Conservation (phyloP, 1,140 invertebrate species). For the Leptinotarsa undecemlineata region DNA sequence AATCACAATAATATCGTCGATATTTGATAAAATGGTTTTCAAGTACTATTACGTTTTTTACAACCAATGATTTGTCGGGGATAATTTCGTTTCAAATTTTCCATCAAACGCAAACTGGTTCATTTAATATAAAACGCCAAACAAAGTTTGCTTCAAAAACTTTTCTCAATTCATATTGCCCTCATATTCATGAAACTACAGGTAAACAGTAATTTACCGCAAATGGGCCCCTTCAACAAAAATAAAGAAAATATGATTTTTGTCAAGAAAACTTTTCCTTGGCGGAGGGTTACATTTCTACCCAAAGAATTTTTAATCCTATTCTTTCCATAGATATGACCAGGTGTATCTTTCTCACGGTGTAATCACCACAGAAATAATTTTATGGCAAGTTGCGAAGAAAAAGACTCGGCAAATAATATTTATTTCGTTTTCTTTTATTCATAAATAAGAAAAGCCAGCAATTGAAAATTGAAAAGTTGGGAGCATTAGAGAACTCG, state of each 20-base stretch:
- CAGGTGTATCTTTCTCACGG: conserved; percentile 22
- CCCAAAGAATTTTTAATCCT: conserved; percentile 22
- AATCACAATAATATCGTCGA: too few relatives aligned
- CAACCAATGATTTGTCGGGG: too few relatives aligned
- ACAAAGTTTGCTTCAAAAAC: not conserved
- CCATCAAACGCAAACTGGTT: too few relatives aligned
- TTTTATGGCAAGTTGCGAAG: conserved; percentile 17
- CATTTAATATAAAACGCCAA: too few relatives aligned
- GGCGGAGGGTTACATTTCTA: conserved; percentile 12
- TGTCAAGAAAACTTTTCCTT: conserved; percentile 16
- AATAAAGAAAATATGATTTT: conserved; percentile 10
- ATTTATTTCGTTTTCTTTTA: conserved; percentile 18
- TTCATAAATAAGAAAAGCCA: not conserved
- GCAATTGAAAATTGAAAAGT: not conserved
- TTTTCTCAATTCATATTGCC: not conserved
- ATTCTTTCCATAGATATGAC: conserved; percentile 22
- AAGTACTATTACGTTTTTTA: too few relatives aligned
- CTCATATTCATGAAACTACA: not conserved
- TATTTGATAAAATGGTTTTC: too few relatives aligned
- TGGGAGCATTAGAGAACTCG: not conserved
- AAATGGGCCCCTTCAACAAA: not conserved
- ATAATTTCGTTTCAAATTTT: too few relatives aligned
- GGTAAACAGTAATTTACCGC: not conserved
- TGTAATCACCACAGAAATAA: conserved; percentile 22
- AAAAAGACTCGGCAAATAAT: conserved; percentile 18